Evolutionary conservation across 2,113 vertebrate genomes (phyloP).

Genomic region (Vulpes lagopus): DNA sequence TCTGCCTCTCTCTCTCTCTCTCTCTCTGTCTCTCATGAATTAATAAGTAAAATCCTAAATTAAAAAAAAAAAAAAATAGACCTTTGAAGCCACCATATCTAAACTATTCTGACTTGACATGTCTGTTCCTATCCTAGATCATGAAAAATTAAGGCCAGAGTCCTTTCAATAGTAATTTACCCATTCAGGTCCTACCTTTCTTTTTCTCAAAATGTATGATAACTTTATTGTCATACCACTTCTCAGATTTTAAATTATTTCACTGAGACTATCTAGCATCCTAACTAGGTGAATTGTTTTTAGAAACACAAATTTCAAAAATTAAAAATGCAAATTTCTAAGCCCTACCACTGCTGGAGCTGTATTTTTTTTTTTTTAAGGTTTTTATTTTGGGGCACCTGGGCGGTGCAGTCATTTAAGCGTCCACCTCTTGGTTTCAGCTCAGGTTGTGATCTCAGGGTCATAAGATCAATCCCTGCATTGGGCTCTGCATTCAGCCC

Average conservation of each 20-base stretch:
- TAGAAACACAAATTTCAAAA: neutral
- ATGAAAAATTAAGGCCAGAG: conserved; percentile 6
- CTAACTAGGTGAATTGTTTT: neutral
- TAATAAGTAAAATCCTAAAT: too few species aligned
- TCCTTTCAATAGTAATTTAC: neutral
- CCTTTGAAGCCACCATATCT: neutral
- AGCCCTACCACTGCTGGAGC: neutral
- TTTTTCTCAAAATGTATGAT: conserved; percentile 17
- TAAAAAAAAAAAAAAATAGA: too few species aligned
- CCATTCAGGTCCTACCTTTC: neutral
- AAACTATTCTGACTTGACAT: neutral
- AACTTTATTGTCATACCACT: neutral
- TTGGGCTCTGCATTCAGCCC: neutral
- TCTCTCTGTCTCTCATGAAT: too few species aligned
- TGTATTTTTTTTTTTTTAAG: neutral
- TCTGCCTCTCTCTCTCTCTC: too few species aligned
- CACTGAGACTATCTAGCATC: neutral
- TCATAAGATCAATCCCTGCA: neutral
- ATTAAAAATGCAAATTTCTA: neutral
- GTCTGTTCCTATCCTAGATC: neutral
- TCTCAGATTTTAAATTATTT: neutral
- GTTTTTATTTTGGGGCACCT: neutral
- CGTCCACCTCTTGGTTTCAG: neutral
- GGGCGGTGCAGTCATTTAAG: neutral
- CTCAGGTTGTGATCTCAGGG: neutral